phyloP scores from a whole-genome alignment of 2,888 invertebrate genomes.

The Malacosoma neustria region DNA sequence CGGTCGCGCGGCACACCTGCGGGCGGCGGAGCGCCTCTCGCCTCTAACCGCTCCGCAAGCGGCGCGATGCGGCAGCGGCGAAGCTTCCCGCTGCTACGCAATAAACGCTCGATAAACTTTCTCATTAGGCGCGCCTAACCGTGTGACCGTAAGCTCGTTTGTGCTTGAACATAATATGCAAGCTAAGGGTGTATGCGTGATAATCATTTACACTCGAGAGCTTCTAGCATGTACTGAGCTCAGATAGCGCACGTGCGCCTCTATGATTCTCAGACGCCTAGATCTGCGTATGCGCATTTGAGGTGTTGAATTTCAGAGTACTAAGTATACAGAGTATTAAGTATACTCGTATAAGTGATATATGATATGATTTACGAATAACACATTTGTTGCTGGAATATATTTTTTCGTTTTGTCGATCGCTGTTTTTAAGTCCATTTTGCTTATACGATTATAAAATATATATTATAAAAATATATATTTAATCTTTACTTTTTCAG shows the following conservation, averaged over 20 bases:
- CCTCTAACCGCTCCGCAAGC: conserved; percentile 42
- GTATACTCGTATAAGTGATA: too few species aligned
- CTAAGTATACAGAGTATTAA: too few species aligned
- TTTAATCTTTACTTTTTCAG: too few species aligned
- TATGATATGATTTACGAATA: too few species aligned
- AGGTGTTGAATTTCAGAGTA: background rate
- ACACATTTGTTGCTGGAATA: too few species aligned
- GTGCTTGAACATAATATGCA: conserved; percentile 57
- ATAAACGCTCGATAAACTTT: conserved; percentile 75
- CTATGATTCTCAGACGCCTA: conserved; percentile 8
- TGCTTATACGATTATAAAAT: too few species aligned
- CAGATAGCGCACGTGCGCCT: conserved; percentile 24
- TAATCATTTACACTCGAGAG: conserved; percentile 39
- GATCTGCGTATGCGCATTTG: conserved; percentile 25
- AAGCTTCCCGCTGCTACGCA: conserved; percentile 72
- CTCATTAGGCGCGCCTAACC: conserved; percentile 73
- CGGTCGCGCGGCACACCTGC: conserved; percentile 57
- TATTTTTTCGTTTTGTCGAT: too few species aligned
- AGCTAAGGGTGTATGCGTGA: conserved; percentile 50
- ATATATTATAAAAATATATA: too few species aligned
- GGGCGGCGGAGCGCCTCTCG: conserved; percentile 50
- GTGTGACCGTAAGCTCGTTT: conserved; percentile 70
- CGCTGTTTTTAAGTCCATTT: too few species aligned
- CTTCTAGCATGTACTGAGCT: conserved; percentile 22
- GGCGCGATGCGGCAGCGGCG: conserved; percentile 31